Percentiles rank a stretch among this genome's conserved stretches.
Conservation (phyloP, 2,888 invertebrate species). For the Melanostoma scalare region DNA sequence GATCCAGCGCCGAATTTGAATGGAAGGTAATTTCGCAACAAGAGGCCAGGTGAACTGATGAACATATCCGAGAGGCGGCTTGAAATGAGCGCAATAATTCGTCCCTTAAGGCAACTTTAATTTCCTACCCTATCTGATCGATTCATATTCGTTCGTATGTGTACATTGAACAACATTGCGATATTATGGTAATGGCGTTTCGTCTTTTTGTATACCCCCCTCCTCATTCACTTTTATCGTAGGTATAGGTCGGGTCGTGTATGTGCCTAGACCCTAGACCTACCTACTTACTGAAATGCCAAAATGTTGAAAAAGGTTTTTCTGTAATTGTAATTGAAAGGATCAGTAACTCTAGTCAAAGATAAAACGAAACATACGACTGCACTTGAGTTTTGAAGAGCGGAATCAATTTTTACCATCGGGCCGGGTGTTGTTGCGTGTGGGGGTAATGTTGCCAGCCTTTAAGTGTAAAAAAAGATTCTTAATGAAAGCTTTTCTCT, state of each 20-base stretch:
- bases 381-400: not conserved
- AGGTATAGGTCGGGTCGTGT: constrained; percentile 1
- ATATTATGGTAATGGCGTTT: too few relatives aligned
- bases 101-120: constrained; percentile 58
- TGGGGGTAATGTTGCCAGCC: too few relatives aligned
- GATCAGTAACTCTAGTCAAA: constrained; percentile 36
- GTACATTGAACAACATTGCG: too few relatives aligned
- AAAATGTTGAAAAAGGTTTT: too few relatives aligned
- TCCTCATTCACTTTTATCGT: too few relatives aligned
- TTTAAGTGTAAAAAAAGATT: too few relatives aligned
- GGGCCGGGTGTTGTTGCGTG: too few relatives aligned
- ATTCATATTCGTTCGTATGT: not conserved
- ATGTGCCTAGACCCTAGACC: constrained; percentile 11
- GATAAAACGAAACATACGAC: constrained; percentile 55
- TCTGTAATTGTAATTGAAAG: not conserved
- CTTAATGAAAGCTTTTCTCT: too few relatives aligned
- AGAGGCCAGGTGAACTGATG: constrained; percentile 53
- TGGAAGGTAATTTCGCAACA: constrained; percentile 51
- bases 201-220: too few relatives aligned
- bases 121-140: constrained; percentile 38
- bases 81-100: constrained; percentile 66
- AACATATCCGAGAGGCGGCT: constrained; percentile 43
- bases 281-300: too few relatives aligned
- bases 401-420: too few relatives aligned
- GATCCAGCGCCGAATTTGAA: constrained; percentile 57